phyloP scores from a whole-genome alignment of 2,113 vertebrate species.

The Dipodomys stephensi region DNA sequence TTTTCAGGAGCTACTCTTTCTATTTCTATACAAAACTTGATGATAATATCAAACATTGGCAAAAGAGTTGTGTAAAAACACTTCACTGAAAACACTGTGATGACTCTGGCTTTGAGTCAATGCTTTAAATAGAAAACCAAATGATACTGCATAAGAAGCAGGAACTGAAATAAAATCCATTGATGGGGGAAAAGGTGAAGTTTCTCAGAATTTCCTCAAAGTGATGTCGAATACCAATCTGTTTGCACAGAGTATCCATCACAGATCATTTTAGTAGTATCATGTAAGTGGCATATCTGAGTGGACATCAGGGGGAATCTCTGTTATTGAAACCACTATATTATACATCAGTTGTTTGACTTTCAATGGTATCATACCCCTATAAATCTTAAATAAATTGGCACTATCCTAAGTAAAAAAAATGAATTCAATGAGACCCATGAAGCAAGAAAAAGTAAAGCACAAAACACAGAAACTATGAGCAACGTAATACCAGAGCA shows the following conservation, averaged over 20 bases:
- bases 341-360: background rate
- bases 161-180: background rate
- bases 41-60: constrained; percentile 29
- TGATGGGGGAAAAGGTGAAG: background rate
- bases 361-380: background rate
- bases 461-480: background rate
- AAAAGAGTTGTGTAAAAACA: background rate
- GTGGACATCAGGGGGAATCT: background rate
- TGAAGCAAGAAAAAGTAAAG: background rate
- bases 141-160: background rate
- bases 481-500: background rate
- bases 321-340: background rate
- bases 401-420: background rate
- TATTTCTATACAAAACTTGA: background rate
- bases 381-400: background rate
- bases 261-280: background rate
- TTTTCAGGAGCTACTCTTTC: background rate
- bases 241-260: background rate
- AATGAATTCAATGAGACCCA: background rate
- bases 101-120: constrained; percentile 18
- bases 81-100: background rate
- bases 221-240: background rate
- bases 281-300: background rate
- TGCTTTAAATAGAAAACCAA: constrained; percentile 7
- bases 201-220: constrained; percentile 13